phyloP scores from a whole-genome alignment of 2,113 vertebrate species.

The Heteronetta atricapilla region DNA sequence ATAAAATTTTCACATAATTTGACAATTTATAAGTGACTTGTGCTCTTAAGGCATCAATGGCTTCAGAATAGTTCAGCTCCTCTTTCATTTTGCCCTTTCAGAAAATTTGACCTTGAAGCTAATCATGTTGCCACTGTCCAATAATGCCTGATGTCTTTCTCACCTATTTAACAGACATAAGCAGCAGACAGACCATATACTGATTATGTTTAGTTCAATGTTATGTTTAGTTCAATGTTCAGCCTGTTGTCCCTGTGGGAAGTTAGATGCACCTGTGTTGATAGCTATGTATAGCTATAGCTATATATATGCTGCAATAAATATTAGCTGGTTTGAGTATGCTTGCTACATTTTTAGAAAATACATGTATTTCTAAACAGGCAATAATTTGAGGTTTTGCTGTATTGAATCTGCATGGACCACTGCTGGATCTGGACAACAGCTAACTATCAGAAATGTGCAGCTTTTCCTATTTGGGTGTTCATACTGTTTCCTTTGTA shows the following conservation, averaged over 20 bases:
- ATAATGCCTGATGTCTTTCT: not conserved
- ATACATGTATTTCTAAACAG: not conserved
- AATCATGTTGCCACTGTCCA: not conserved
- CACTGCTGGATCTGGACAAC: not conserved
- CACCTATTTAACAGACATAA: not conserved
- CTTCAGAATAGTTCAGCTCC: not conserved
- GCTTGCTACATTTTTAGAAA: not conserved
- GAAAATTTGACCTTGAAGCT: constrained; percentile 26
- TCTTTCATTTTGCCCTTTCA: not conserved
- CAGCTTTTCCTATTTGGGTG: not conserved
- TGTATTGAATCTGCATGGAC: not conserved
- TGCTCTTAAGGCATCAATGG: not conserved
- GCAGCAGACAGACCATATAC: not conserved
- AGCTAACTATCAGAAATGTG: not conserved
- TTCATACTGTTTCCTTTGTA: not conserved
- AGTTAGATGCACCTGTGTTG: not conserved
- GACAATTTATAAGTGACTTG: not conserved
- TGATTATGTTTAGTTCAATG: not conserved
- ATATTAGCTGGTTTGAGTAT: not conserved
- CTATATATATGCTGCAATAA: not conserved
- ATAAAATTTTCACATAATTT: constrained; percentile 15
- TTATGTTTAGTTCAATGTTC: not conserved
- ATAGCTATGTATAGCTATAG: not conserved
- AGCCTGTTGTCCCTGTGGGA: not conserved
- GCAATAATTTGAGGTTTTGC: accelerated